Evolutionary conservation across 1,140 invertebrate species (phyloP), one percentile per base, ranked within the genome.

Genomic region (Papilio aristodemus): DNA sequence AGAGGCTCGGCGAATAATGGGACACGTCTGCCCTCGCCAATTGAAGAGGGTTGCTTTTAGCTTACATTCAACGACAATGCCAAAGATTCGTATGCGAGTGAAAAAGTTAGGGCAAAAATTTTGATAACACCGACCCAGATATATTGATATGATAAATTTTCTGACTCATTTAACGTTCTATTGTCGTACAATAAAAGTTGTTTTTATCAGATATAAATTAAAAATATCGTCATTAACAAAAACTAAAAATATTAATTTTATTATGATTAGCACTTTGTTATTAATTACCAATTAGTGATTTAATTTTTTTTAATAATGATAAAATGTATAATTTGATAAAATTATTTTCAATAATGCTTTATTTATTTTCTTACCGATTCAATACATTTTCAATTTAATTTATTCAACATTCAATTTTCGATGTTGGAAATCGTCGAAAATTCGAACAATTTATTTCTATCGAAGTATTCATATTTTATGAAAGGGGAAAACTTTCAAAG

Each of bases 11-110:
- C 67, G 66, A 46, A 70, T 73, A 76, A 76, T 76, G 73, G 72
- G 73, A 71, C 78, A 79, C 77, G 80, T 80, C 72, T 71, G 69
- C 69, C 67, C 75, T 75, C 76, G 75, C 50, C 68, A 76, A 76
- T 72, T 77, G 75, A 77, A 73, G 72, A 74, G 67, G 69, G 67
- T 66, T 71, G 64, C 70, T 38, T 64, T 64, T 43, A 41, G 38
- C 62, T 64, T 36, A 13, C 36, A 64, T 22, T 43, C 38, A 27
- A 43, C 39, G 38, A 25, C 62, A 43, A 27, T 43, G 39, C 10
- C 32, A 37, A 62, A 62, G 36, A 62, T 62, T 39, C 14, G 32
- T 32, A 59, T 54, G 69, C 66, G 39, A 46, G 68, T 68, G 67
- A 71, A 77, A 70, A 74, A 71, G 57, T 59, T 59, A 36, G 17